Evolutionary conservation across 2,797 vertebrate species (phyloP).

Genomic region (Takifugu rubripes): DNA sequence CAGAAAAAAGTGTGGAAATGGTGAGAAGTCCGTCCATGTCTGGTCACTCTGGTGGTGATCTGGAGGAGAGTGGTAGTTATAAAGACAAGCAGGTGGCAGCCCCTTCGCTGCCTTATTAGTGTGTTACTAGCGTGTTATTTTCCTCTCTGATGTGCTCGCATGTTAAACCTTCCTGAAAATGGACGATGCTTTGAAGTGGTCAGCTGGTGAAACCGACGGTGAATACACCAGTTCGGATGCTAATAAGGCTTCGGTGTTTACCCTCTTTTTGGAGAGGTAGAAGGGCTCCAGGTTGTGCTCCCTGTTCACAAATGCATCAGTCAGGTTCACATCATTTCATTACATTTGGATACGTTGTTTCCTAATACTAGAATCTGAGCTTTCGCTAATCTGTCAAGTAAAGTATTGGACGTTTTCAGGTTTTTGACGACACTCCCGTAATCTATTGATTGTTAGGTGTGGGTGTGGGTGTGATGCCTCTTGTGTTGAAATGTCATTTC

Average conservation of each 20-base stretch:
- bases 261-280: slow-evolving; percentile 1
- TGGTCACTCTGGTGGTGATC: background rate
- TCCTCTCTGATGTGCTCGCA: background rate
- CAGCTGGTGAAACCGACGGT: slow-evolving; percentile 10
- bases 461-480: too few species aligned
- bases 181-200: slow-evolving; percentile 24
- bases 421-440: too few species aligned
- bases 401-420: too few species aligned
- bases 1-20: slow-evolving; percentile 72
- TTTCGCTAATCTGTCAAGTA: too few species aligned
- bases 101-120: background rate
- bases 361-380: too few species aligned
- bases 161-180: slow-evolving; percentile 20
- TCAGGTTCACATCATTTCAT: too few species aligned
- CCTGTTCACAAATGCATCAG: too few species aligned
- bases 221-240: slow-evolving; percentile 48
- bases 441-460: too few species aligned
- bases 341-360: too few species aligned
- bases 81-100: background rate
- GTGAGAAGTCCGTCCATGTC: slow-evolving; percentile 57
- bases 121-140: too few species aligned
- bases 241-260: slow-evolving; percentile 32
- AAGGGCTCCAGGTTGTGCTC: background rate
- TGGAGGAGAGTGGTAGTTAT: too few species aligned
- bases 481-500: too few species aligned